Conservation (phyloP, 2,888 invertebrate species). For the Epinotia brunnichana region DNA sequence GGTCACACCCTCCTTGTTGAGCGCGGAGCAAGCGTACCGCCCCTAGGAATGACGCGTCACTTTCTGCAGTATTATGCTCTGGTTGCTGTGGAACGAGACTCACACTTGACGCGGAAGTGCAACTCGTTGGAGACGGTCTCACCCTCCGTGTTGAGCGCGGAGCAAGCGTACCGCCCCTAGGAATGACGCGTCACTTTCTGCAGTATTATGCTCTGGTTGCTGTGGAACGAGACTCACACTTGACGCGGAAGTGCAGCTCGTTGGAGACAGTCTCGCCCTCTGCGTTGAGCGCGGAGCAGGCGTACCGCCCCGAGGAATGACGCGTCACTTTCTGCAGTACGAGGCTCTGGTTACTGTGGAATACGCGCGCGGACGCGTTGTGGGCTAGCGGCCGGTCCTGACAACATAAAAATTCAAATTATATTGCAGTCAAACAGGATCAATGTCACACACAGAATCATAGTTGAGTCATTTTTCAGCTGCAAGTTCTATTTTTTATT, state of each 20-base stretch:
- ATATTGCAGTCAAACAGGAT: too few species aligned
- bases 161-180: slow-evolving; percentile 94
- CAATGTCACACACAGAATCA: too few species aligned
- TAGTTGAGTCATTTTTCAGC: too few species aligned
- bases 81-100: slow-evolving; percentile 70
- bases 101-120: slow-evolving; percentile 93
- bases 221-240: slow-evolving; percentile 90
- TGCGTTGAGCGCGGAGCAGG: slow-evolving; percentile 93
- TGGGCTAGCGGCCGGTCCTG: slow-evolving; percentile 92
- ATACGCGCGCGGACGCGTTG: slow-evolving; percentile 93
- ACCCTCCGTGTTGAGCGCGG: slow-evolving; percentile 91
- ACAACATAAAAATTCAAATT: slow-evolving; percentile 27
- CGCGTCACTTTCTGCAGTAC: slow-evolving; percentile 95
- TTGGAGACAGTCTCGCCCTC: slow-evolving; percentile 95
- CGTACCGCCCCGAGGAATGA: slow-evolving; percentile 93
- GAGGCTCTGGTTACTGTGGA: slow-evolving; percentile 95
- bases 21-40: slow-evolving; percentile 93
- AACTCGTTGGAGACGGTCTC: slow-evolving; percentile 94
- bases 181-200: slow-evolving; percentile 85
- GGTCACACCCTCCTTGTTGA: slow-evolving; percentile 91
- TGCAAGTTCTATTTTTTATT: too few species aligned
- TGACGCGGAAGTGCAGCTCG: slow-evolving; percentile 91
- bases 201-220: slow-evolving; percentile 90
- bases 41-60: slow-evolving; percentile 90
- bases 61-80: too few species aligned